Base-by-base conservation (phyloP, 2,888 invertebrate species). In the Tetranychus truncatus region DNA sequence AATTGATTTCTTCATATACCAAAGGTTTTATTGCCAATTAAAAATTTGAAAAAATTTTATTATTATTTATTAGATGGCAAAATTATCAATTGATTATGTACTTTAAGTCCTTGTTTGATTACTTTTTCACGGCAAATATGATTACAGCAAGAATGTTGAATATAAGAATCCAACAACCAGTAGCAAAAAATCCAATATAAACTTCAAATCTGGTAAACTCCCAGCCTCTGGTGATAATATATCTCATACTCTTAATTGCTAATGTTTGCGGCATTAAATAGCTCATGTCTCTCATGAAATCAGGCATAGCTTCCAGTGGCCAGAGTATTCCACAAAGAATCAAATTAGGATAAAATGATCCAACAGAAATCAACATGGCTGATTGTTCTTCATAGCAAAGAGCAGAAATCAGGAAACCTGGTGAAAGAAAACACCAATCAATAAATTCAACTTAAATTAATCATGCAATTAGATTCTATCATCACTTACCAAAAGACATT, bases 221-320 rank as follows among this genome's bases (percentile, higher is more conserved):
- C 84, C 88, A 88, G 0, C 92, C 92, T 81, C 89, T 89, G 77
- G 88, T 88, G 80, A 91, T 85, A 75, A 92, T 86, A 79, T 88
- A 88, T 77, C 93, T 84, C 74, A 92, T 85, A 0, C 91, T 88
- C 77, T 88, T 87, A 0, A 89, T 87, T 0, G 92, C 88, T 74
- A 90, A 83, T 0, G 93, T 94, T 81, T 91, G 89, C 0, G 94
- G 94, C 5, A 91, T 84, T 1, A 84, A 81, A 73, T 87, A 84
- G 5, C 91, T 89, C 71, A 92, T 87, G 81, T 87, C 84, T 81
- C 89, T 86, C 65, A 95, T 84, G 76, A 90, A 86, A 80, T 88
- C 86, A 1, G 95, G 95, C 91, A 95, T 95, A 75, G 92, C 93
- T 83, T 95, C 93, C 78, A 95, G 89, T 76, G 95, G 95, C 95